A percentile compares a stretch with the other conserved stretches of the same genome.
These are phyloP conservation scores for Onychostoma macrolepis DNA, from an alignment of 2,113 vertebrate species.

Conservation along the genomic window DNA sequence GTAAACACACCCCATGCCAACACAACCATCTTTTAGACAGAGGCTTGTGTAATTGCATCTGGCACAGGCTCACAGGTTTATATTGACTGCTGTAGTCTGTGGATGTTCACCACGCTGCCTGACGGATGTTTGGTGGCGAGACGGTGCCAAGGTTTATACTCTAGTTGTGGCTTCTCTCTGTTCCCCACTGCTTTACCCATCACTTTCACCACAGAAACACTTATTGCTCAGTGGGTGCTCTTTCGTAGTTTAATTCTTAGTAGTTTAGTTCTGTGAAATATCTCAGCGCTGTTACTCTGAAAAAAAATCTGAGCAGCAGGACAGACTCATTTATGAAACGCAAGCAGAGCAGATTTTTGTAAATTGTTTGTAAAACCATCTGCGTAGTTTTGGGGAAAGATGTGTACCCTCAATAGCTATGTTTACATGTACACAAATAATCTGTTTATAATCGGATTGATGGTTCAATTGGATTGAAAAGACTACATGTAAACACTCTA, in stretches of 20 bases:
- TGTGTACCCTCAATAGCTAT: background rate
- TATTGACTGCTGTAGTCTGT: conserved; percentile 40
- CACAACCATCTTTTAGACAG: conserved; percentile 44
- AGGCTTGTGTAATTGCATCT: conserved; percentile 39
- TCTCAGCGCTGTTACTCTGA: background rate
- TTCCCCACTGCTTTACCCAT: conserved; percentile 15
- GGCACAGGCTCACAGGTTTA: conserved; percentile 35
- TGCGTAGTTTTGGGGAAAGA: background rate
- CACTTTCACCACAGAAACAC: background rate
- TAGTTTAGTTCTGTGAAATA: background rate
- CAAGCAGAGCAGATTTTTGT: background rate
- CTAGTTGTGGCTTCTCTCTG: conserved; percentile 8
- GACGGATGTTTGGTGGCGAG: conserved; percentile 23
- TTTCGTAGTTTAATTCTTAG: background rate
- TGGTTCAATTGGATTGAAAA: background rate
- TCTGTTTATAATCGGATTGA: background rate
- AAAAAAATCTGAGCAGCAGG: background rate
- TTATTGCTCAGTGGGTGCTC: conserved; percentile 2
- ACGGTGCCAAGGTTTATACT: conserved; percentile 11
- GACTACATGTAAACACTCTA: background rate
- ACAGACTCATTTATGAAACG: background rate
- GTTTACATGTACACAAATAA: background rate
- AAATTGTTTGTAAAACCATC: background rate
- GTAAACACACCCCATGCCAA: conserved; percentile 44
- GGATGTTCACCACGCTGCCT: background rate